phyloP scores from a whole-genome alignment of 2,113 vertebrate species.

The Rafetus swinhoei region DNA sequence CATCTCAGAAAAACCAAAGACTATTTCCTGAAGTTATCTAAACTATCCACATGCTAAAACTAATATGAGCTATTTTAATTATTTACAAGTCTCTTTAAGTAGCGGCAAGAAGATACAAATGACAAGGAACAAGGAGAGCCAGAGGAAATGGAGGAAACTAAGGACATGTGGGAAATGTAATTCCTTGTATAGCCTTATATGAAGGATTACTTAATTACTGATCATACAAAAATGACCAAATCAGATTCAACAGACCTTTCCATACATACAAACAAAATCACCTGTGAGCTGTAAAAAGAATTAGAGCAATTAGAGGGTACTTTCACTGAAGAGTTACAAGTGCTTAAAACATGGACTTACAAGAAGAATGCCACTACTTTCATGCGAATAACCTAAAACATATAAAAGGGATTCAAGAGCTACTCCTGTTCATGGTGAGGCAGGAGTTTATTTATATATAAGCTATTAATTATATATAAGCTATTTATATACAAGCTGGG shows the following conservation, averaged over 20 bases:
- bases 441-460: not conserved
- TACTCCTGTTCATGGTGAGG: not conserved
- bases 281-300: not conserved
- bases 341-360: constrained; percentile 36
- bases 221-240: not conserved
- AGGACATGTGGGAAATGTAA: not conserved
- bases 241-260: not conserved
- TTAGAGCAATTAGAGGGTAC: not conserved
- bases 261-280: not conserved
- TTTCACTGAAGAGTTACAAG: constrained; percentile 10
- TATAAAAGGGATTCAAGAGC: constrained; percentile 33
- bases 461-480: not conserved
- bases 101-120: not conserved
- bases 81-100: not conserved
- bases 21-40: not conserved
- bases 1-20: not conserved
- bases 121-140: not conserved
- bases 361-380: constrained; percentile 26
- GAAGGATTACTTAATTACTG: not conserved
- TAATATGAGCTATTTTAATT: not conserved
- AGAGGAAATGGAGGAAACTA: not conserved
- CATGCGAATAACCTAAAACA: constrained; percentile 44
- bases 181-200: not conserved
- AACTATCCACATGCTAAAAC: not conserved
- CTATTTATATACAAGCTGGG: not conserved